Percentiles rank a stretch among this genome's conserved stretches.
Evolutionary conservation across 2,888 invertebrate species (phyloP).

Genomic region (Thumatha senex): DNA sequence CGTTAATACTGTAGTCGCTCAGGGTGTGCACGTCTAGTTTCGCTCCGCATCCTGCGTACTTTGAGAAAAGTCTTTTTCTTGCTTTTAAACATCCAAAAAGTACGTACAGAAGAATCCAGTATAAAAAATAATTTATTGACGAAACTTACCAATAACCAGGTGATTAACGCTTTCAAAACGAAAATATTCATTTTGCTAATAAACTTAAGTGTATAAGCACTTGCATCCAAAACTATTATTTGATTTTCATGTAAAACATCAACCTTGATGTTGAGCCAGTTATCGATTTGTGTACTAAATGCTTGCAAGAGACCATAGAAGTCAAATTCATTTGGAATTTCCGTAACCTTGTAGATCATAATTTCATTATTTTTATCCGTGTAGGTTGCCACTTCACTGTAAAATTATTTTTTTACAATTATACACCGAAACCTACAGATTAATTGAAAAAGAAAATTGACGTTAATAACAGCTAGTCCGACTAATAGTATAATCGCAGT

Average conservation of each 20-base stretch:
- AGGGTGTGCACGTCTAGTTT: too few species aligned
- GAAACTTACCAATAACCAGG: conserved; percentile 62
- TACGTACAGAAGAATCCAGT: too few species aligned
- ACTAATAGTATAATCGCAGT: too few species aligned
- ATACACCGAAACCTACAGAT: background rate
- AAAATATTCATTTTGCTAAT: conserved; percentile 62
- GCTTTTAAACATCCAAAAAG: too few species aligned
- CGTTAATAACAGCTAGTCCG: too few species aligned
- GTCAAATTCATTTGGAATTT: conserved; percentile 54
- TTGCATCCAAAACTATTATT: conserved; percentile 62
- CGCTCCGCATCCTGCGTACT: too few species aligned
- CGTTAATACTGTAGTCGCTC: too few species aligned
- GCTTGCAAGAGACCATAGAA: conserved; percentile 63
- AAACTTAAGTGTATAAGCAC: conserved; percentile 53
- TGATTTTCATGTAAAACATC: conserved; percentile 55
- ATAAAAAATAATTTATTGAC: background rate
- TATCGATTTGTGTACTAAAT: conserved; percentile 55
- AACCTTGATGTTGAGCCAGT: conserved; percentile 50
- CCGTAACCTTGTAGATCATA: conserved; percentile 58
- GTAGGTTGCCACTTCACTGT: conserved; percentile 53
- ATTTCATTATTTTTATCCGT: conserved; percentile 53
- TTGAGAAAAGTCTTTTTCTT: too few species aligned
- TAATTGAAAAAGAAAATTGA: too few species aligned
- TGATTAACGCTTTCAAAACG: conserved; percentile 60
- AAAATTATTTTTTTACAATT: background rate